A percentile compares a stretch with the other conserved stretches of the same genome.
Conservation (phyloP, 2,888 invertebrate species). For the Sabatieria punctata region DNA sequence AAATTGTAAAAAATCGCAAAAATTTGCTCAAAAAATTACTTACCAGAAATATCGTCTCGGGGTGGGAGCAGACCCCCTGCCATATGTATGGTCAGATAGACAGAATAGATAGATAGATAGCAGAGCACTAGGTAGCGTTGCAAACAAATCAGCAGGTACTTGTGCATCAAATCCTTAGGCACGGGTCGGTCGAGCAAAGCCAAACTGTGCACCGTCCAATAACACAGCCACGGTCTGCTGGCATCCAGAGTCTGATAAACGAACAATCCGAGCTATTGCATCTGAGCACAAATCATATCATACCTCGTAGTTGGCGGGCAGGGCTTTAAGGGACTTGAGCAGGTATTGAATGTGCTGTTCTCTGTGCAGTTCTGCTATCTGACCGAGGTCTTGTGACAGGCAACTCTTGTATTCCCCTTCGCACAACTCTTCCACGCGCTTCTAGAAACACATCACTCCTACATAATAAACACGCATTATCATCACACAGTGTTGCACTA, state of each 20-base stretch:
- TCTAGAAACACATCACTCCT: no score
- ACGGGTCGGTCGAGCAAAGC: conserved; percentile 53
- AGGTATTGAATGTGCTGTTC: conserved; percentile 4
- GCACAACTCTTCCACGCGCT: conserved; percentile 4
- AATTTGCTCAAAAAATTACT: no score
- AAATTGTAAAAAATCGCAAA: no score
- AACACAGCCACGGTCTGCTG: conserved; percentile 87
- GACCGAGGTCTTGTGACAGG: neutral
- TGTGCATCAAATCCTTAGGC: conserved; percentile 34
- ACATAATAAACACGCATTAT: no score
- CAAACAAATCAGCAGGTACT: no score
- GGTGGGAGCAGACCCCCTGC: no score
- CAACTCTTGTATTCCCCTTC: neutral
- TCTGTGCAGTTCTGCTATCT: neutral
- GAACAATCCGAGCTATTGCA: neutral
- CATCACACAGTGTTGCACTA: no score
- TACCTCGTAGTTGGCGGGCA: neutral
- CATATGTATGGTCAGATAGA: no score
- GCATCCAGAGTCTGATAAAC: conserved; percentile 58
- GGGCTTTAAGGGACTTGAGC: neutral
- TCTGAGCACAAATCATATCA: neutral
- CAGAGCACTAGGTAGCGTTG: no score
- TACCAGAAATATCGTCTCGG: no score
- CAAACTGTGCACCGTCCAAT: conserved; percentile 85
- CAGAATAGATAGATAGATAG: no score